Percentiles rank a stretch among this genome's conserved stretches.
Conservation (phyloP, 2,797 vertebrate genomes). For the Darevskia mixta region DNA sequence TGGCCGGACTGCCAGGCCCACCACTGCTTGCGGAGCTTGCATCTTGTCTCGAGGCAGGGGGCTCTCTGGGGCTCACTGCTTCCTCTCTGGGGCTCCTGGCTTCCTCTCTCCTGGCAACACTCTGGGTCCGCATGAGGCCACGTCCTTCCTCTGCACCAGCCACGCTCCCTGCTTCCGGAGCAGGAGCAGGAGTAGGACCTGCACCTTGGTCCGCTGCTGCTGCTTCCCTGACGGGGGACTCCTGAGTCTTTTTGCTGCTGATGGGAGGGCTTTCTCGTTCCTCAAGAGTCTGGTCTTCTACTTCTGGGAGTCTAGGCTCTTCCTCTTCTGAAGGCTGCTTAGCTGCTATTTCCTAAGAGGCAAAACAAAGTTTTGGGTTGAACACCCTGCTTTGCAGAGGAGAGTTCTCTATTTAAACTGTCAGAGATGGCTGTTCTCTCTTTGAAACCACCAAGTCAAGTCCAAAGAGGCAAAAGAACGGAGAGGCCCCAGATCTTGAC, state of each 20-base stretch:
- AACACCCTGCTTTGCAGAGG: not conserved
- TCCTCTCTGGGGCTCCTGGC: not conserved
- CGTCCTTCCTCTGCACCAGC: accelerated
- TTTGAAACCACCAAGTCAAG: no score
- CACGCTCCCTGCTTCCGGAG: not conserved
- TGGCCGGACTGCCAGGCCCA: no score
- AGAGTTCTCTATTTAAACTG: no score
- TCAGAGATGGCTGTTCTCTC: no score
- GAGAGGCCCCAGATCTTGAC: no score
- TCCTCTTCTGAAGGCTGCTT: not conserved
- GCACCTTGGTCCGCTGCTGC: no score
- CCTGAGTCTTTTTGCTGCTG: not conserved
- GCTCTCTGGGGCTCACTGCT: not conserved
- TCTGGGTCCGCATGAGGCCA: not conserved
- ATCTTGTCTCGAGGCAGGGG: no score
- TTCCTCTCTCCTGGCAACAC: not conserved
- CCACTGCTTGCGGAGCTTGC: not conserved
- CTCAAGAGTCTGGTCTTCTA: not conserved
- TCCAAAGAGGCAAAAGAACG: no score
- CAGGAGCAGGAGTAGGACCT: no score
- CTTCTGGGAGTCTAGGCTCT: not conserved
- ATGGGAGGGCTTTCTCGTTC: not conserved
- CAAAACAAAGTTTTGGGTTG: not conserved
- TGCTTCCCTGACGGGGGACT: accelerated
- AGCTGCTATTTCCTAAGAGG: slow-evolving; percentile 16